phyloP scores from a whole-genome alignment of 2,797 vertebrate species.

The Danio aesculapii region DNA sequence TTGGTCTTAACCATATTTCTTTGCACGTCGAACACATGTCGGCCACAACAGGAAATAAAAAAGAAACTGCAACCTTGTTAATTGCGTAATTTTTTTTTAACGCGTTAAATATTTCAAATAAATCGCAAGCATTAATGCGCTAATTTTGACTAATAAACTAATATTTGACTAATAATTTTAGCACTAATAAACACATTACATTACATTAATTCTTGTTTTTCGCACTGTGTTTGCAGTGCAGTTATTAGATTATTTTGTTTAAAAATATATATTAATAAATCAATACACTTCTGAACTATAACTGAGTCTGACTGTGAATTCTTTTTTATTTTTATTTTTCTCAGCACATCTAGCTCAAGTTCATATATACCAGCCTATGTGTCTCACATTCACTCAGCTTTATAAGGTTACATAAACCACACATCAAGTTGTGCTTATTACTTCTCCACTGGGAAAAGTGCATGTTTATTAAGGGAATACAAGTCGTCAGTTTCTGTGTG shows the following conservation, averaged over 20 bases:
- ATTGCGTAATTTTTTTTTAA: too few species aligned
- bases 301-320: slow-evolving; percentile 36
- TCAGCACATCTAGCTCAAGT: neutral
- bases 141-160: too few species aligned
- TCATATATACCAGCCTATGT: slow-evolving; percentile 7
- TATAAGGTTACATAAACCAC: slow-evolving; percentile 7
- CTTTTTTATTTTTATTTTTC: too few species aligned
- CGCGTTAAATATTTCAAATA: too few species aligned
- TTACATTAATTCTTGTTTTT: neutral
- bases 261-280: neutral
- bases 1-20: too few species aligned
- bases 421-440: slow-evolving; percentile 20
- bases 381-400: neutral
- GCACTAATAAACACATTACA: too few species aligned
- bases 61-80: too few species aligned
- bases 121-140: too few species aligned
- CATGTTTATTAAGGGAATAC: slow-evolving; percentile 12
- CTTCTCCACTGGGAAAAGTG: neutral
- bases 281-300: neutral
- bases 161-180: too few species aligned
- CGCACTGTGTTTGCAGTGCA: neutral
- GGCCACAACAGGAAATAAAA: too few species aligned
- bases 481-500: slow-evolving; percentile 9
- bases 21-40: too few species aligned
- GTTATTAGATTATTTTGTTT: neutral